phyloP scores from a whole-genome alignment of 2,797 vertebrate species.

The Synanceia verrucosa region DNA sequence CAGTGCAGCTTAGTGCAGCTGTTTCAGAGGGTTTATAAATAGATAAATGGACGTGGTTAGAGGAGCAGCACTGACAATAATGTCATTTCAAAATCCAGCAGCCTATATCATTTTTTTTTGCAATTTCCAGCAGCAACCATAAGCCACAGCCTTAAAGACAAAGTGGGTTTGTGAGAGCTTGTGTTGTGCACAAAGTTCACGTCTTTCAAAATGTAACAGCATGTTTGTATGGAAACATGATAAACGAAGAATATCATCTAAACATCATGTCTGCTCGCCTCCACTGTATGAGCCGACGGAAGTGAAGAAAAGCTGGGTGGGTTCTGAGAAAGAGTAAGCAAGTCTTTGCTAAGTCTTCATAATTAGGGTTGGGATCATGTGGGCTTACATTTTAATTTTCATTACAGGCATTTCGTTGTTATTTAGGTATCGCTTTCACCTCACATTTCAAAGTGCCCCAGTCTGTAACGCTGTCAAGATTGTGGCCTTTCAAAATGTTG shows the following conservation, averaged over 20 bases:
- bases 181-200: background rate
- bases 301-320: conserved; percentile 4
- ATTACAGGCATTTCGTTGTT: conserved; percentile 32
- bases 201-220: conserved; percentile 21
- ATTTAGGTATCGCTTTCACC: conserved; percentile 50
- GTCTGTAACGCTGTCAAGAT: conserved; percentile 34
- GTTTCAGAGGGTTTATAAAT: conserved; percentile 73
- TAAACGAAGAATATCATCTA: conserved; percentile 12
- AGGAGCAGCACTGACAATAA: conserved; percentile 66
- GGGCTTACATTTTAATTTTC: conserved; percentile 13
- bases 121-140: conserved; percentile 48
- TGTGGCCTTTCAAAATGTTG: conserved; percentile 43
- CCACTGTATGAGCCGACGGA: conserved; percentile 14
- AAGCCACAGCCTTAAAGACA: conserved; percentile 36
- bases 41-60: conserved; percentile 67
- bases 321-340: conserved; percentile 12
- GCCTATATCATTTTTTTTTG: conserved; percentile 55
- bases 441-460: conserved; percentile 52
- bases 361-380: conserved; percentile 29
- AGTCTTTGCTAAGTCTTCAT: conserved; percentile 43
- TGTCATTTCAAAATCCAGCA: conserved; percentile 59
- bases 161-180: conserved; percentile 22
- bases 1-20: conserved; percentile 56
- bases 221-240: conserved; percentile 7
- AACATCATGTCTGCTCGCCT: background rate